Conservation (phyloP, 2,113 vertebrate genomes). For the Syngnathus floridae region DNA sequence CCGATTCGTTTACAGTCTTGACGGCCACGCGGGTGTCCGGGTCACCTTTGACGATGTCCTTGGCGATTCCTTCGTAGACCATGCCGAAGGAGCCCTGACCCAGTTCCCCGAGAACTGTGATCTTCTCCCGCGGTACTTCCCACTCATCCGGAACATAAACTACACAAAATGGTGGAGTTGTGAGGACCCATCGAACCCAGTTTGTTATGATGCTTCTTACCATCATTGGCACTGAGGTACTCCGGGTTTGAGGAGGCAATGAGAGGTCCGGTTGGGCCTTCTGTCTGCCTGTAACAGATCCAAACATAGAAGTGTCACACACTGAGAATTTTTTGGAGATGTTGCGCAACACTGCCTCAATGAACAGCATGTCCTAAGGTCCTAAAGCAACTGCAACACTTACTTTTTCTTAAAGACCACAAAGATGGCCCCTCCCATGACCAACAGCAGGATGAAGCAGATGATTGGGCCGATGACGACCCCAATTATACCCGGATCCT, state of each 20-base stretch:
- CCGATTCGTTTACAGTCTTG: constrained; percentile 92
- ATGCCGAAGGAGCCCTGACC: constrained; percentile 97
- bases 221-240: constrained; percentile 91
- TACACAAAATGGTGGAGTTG: constrained; percentile 22
- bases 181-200: background rate
- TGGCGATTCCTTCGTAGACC: constrained; percentile 94
- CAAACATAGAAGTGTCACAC: background rate
- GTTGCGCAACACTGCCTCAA: background rate
- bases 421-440: constrained; percentile 74
- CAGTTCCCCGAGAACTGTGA: constrained; percentile 82
- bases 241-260: constrained; percentile 95
- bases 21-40: constrained; percentile 84
- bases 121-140: constrained; percentile 93
- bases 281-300: constrained; percentile 77
- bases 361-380: background rate
- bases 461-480: constrained; percentile 83
- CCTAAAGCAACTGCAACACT: constrained; percentile 19
- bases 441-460: constrained; percentile 77
- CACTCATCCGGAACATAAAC: constrained; percentile 95
- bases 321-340: too few relatives aligned
- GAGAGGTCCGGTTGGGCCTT: constrained; percentile 86
- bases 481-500: constrained; percentile 74
- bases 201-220: constrained; percentile 63
- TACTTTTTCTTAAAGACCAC: constrained; percentile 85
- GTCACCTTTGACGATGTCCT: constrained; percentile 90